These are phyloP conservation scores for Austrolebias charrua DNA, from an alignment of 2,797 vertebrate species.

Conservation along the genomic window DNA sequence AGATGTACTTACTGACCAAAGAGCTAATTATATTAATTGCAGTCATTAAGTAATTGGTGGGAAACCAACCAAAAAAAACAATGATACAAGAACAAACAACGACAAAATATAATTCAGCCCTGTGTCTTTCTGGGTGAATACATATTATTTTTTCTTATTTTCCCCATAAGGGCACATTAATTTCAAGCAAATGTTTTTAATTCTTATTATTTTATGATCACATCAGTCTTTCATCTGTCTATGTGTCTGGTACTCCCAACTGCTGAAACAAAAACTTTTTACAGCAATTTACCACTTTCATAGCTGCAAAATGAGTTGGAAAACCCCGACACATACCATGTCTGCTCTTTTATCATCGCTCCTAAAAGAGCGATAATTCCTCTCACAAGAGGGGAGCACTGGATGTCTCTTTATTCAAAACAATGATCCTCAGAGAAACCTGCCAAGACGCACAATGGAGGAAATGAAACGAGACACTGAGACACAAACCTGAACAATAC, in stretches of 20 bases:
- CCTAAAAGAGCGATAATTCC: too few relatives aligned
- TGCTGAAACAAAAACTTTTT: background rate
- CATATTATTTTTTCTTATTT: too few relatives aligned
- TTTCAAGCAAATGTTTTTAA: background rate
- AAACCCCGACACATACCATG: background rate
- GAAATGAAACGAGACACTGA: conserved; percentile 8
- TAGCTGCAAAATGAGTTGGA: background rate
- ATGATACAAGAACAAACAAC: background rate
- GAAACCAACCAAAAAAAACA: conserved; percentile 35
- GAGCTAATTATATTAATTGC: conserved; percentile 45
- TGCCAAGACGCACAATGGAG: conserved; percentile 23
- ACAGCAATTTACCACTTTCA: conserved; percentile 4
- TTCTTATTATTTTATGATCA: background rate
- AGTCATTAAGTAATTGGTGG: conserved; percentile 56
- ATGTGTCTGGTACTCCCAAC: background rate
- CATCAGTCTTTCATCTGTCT: background rate
- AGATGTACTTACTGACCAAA: conserved; percentile 49
- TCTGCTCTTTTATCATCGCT: background rate
- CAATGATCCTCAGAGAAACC: conserved; percentile 19
- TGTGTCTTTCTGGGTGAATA: background rate
- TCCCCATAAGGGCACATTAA: background rate
- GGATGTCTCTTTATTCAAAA: conserved; percentile 25
- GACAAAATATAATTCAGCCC: conserved; percentile 14
- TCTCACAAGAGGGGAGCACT: background rate
- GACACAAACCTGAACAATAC: too few relatives aligned